Percentiles rank a stretch among this genome's conserved stretches.
Conservation (phyloP, 2,888 invertebrate species). For the Andrena chrysosceles region DNA sequence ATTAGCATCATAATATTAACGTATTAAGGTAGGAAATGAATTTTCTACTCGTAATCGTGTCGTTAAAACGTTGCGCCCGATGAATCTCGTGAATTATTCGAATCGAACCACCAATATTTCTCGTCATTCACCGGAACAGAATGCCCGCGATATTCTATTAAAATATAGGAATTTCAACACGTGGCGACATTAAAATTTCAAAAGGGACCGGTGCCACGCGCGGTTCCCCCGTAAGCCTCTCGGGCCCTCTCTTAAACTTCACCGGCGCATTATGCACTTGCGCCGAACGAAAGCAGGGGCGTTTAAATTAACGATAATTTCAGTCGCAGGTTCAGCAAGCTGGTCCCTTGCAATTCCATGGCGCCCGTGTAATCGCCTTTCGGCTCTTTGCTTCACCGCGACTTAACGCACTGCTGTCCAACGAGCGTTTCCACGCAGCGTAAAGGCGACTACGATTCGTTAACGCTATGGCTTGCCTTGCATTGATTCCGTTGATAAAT, state of each 20-base stretch:
- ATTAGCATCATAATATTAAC: conserved; percentile 36
- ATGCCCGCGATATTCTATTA: conserved; percentile 26
- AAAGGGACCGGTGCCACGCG: conserved; percentile 36
- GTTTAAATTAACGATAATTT: conserved; percentile 76
- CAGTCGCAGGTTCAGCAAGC: conserved; percentile 58
- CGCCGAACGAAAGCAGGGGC: conserved; percentile 62
- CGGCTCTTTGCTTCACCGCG: conserved; percentile 37
- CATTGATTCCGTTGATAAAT: conserved; percentile 1
- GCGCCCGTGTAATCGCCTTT: conserved; percentile 50
- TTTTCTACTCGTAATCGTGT: conserved; percentile 34
- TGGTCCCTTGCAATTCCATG: conserved; percentile 42
- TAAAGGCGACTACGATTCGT: conserved; percentile 21
- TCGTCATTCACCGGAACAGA: conserved; percentile 13
- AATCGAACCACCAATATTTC: conserved; percentile 40
- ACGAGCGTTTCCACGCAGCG: conserved; percentile 27
- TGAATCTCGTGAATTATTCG: conserved; percentile 33
- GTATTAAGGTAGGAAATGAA: conserved; percentile 24
- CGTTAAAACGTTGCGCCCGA: conserved; percentile 23
- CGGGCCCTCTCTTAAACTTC: conserved; percentile 65
- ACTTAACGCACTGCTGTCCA: conserved; percentile 43
- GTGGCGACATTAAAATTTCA: conserved; percentile 71
- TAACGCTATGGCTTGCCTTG: conserved; percentile 8
- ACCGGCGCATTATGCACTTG: conserved; percentile 49
- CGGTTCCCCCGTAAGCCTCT: conserved; percentile 64
- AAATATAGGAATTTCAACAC: conserved; percentile 61